Evolutionary conservation across 1,140 invertebrate species (phyloP).

Genomic region (Pseudomyrmex flavicornis): DNA sequence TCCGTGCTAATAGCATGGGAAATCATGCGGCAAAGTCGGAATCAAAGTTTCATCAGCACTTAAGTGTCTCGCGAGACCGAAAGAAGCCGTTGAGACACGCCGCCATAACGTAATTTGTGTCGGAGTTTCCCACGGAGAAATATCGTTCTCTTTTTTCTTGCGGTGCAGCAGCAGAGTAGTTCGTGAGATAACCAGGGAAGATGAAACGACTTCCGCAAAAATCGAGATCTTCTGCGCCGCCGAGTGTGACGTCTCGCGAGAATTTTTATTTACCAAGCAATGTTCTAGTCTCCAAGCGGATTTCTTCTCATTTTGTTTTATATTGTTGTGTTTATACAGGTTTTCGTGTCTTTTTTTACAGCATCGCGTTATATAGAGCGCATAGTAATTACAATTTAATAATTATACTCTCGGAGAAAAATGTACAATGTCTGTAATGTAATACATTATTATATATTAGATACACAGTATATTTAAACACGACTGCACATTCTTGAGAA

Average conservation of each 20-base stretch:
- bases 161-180: not conserved
- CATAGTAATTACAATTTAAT: not conserved
- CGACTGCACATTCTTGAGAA: not conserved
- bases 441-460: too few species aligned
- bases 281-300: not conserved
- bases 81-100: not conserved
- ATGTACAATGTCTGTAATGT: not conserved
- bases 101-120: slow-evolving; percentile 14
- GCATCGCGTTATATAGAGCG: not conserved
- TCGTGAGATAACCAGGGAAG: not conserved
- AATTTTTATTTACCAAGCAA: slow-evolving; percentile 26
- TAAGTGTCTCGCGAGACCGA: slow-evolving; percentile 21
- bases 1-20: slow-evolving; percentile 18
- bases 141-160: slow-evolving; percentile 35
- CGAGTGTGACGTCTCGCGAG: not conserved
- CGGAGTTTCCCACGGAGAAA: slow-evolving; percentile 17
- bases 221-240: not conserved
- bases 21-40: slow-evolving; percentile 11
- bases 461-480: too few species aligned
- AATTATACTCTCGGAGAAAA: not conserved
- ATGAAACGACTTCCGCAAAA: not conserved
- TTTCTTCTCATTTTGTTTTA: not conserved
- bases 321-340: not conserved
- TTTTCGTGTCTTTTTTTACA: not conserved
- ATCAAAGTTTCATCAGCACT: slow-evolving; percentile 57